A percentile compares a stretch with the other conserved stretches of the same genome.
Evolutionary conservation across 2,113 vertebrate genomes (phyloP).

Genomic region (Odocoileus hemionus): DNA sequence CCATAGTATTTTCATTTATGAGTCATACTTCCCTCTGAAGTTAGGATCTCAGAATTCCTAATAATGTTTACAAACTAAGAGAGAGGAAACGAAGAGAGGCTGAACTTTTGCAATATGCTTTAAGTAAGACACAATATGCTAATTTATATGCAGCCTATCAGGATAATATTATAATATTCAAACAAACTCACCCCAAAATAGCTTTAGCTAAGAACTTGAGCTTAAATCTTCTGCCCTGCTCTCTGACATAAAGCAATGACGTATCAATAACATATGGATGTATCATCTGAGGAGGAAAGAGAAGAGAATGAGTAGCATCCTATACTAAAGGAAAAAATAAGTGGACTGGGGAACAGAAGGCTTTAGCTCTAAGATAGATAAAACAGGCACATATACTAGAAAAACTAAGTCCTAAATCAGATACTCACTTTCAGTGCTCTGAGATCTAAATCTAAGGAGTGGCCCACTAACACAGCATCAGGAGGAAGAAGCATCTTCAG

Average conservation of each 20-base stretch:
- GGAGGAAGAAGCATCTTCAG: conserved; percentile 84
- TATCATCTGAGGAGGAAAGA: conserved; percentile 84
- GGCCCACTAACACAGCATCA: conserved; percentile 92
- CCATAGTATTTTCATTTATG: conserved; percentile 5
- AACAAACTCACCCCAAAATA: conserved; percentile 86
- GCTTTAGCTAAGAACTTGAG: conserved; percentile 88
- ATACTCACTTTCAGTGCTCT: conserved; percentile 86
- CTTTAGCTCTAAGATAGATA: background rate
- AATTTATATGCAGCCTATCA: background rate
- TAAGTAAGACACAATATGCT: background rate
- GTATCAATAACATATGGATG: conserved; percentile 92
- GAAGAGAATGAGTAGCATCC: conserved; percentile 27
- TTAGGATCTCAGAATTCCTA: background rate
- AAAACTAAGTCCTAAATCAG: background rate
- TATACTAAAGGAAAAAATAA: background rate
- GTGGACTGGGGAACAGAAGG: background rate
- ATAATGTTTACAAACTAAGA: conserved; percentile 24
- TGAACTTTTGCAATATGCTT: background rate
- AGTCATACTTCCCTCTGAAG: background rate
- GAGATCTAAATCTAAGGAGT: conserved; percentile 89
- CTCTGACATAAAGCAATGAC: conserved; percentile 87
- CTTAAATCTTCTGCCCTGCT: conserved; percentile 86
- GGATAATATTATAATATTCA: background rate
- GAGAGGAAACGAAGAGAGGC: background rate
- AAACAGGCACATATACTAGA: background rate